Evolutionary conservation across 92 coral and sea anemone genomes (phyloP), one percentile per base, ranked within the genome.

Genomic region (Actinernus sp.): DNA sequence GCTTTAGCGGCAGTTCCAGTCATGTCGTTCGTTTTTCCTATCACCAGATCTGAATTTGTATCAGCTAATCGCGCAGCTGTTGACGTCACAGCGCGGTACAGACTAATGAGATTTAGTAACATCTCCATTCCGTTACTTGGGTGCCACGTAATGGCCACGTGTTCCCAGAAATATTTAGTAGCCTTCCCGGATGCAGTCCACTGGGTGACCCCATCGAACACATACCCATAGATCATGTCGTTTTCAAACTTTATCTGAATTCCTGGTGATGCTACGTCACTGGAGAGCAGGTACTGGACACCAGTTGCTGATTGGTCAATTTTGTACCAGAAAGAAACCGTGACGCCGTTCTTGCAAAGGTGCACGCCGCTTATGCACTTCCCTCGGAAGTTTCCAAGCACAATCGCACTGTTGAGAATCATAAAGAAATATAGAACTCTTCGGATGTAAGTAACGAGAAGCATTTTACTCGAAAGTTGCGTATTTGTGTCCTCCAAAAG

Each of bases 321-420:
- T 25, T 81, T 55, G 55, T 49, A 73, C 88, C 88, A 81, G 40
- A 81, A 53, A 9, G 76, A 55, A 3, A 81, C 55, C 13, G 88
- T 81, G 26, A 81, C 19, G 13, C 88, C 88, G 26, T 65, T 29
- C 4, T 34, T 21, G 50, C 88, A 82, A 14, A 65, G 52, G 1
- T 34, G 31, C 24, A 59, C 56, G 31, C 65, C 48, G 20, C 65
- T 63, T 14, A 73, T 19, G 30, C 88, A 82, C 1, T 46, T 28
- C 8, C 47, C 29, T 7, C 73, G 17, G 82, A 63, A 43, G 32
- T 59, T 51, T 29, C 68, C 74, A 18, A 82, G 67, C 41, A 12
- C 48, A 2, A 81, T 5, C 21, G 69, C 61, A 19, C 87, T 81
- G 47, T 0, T 25, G 55, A 36, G 26, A 54, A n/a, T n/a, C n/a